Evolutionary conservation across 2,888 invertebrate species (phyloP).

Genomic region (Boloria selene): DNA sequence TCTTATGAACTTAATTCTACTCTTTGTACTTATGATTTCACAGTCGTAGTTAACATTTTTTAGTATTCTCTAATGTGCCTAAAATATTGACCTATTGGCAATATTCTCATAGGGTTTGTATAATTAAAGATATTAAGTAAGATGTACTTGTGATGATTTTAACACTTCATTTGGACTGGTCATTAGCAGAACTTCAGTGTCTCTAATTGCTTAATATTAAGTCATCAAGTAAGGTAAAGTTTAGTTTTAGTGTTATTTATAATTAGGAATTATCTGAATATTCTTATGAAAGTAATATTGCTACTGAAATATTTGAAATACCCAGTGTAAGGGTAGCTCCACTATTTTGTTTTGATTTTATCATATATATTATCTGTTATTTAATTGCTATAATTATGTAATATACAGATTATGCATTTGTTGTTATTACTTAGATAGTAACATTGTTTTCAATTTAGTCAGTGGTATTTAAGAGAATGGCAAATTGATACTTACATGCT

Average conservation of each 20-base stretch:
- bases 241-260: conserved; percentile 10
- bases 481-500: too few relatives aligned
- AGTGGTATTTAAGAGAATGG: too few relatives aligned
- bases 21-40: conserved; percentile 74
- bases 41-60: conserved; percentile 57
- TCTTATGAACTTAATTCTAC: conserved; percentile 69
- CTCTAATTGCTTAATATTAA: conserved; percentile 25
- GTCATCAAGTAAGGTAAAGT: conserved; percentile 23
- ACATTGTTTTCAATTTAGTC: conserved; percentile 13
- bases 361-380: conserved; percentile 10
- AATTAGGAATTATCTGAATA: conserved; percentile 22
- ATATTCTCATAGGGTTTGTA: conserved; percentile 54
- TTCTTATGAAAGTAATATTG: conserved; percentile 34
- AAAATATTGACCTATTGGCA: conserved; percentile 68
- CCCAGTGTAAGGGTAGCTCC: conserved; percentile 39
- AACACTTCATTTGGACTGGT: conserved; percentile 26
- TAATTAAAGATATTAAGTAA: conserved; percentile 37
- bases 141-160: conserved; percentile 38
- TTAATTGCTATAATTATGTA: conserved; percentile 7
- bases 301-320: conserved; percentile 32
- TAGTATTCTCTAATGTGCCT: conserved; percentile 77
- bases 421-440: conserved; percentile 13
- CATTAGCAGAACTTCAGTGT: conserved; percentile 23
- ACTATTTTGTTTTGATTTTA: conserved; percentile 10
- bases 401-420: conserved; percentile 23